Evolutionary conservation across 2,888 invertebrate genomes (phyloP).

Genomic region (Philaethria dido): DNA sequence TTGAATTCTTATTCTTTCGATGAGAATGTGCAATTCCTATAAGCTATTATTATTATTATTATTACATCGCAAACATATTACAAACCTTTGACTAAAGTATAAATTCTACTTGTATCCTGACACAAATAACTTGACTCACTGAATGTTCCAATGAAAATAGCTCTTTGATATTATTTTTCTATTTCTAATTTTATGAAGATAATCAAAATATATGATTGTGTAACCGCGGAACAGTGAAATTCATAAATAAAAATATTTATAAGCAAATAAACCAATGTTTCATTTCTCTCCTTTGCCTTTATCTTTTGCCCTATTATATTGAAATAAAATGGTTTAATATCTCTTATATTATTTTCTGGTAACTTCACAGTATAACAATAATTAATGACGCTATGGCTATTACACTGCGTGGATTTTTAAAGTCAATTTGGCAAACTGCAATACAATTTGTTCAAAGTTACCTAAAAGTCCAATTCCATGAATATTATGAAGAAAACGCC

Average conservation of each 20-base stretch:
- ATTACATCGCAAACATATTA: constrained; percentile 45
- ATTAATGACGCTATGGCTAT: too few relatives aligned
- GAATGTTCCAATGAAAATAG: constrained; percentile 77
- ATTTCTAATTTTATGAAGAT: constrained; percentile 82
- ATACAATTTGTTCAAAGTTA: too few relatives aligned
- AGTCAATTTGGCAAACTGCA: too few relatives aligned
- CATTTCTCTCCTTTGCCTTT: constrained; percentile 49
- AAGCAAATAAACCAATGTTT: constrained; percentile 69
- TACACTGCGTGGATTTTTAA: too few relatives aligned
- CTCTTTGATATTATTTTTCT: constrained; percentile 84
- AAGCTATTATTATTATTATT: constrained; percentile 30
- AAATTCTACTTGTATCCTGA: constrained; percentile 49
- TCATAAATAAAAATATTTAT: constrained; percentile 81
- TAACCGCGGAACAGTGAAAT: constrained; percentile 78
- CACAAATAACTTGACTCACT: constrained; percentile 61
- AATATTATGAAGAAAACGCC: too few relatives aligned
- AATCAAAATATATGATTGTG: constrained; percentile 76
- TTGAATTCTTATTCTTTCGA: constrained; percentile 54
- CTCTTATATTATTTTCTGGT: too few relatives aligned
- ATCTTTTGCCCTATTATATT: neutral
- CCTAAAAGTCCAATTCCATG: too few relatives aligned
- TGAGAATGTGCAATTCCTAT: constrained; percentile 52
- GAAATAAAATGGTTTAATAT: too few relatives aligned
- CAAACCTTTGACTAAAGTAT: constrained; percentile 56
- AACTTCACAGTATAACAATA: too few relatives aligned